Conservation (phyloP, 2,797 vertebrate species). For the Phoeniculus purpureus region DNA sequence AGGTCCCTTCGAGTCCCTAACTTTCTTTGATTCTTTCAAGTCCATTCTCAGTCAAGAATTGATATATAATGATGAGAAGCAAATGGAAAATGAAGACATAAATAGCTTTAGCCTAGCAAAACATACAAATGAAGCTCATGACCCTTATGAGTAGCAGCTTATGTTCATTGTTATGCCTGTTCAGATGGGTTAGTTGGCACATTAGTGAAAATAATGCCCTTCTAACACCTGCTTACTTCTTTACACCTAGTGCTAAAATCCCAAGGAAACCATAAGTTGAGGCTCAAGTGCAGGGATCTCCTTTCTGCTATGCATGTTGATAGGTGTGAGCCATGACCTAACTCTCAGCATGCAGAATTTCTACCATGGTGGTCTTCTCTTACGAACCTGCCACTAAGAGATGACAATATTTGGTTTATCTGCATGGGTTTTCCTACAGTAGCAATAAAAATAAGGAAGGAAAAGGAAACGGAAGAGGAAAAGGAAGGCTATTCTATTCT, state of each 20-base stretch:
- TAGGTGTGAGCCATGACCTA: not conserved
- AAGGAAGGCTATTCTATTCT: too few relatives aligned
- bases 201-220: conserved; percentile 8
- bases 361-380: not conserved
- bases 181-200: not conserved
- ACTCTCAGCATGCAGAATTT: not conserved
- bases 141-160: not conserved
- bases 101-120: not conserved
- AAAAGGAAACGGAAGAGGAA: not conserved
- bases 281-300: not conserved
- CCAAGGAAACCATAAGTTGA: not conserved
- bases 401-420: not conserved
- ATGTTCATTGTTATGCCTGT: not conserved
- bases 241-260: conserved; percentile 6
- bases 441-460: not conserved
- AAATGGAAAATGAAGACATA: not conserved
- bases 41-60: not conserved
- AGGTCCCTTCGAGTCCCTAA: too few relatives aligned
- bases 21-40: not conserved
- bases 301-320: not conserved
- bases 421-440: not conserved
- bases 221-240: conserved; percentile 21
- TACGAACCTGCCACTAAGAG: not conserved
- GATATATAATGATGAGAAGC: not conserved
- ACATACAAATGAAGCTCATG: not conserved